Evolutionary conservation across 1,140 invertebrate species (phyloP), one percentile per base, ranked within the genome.

Genomic region (Holcopasites calliopsidis): DNA sequence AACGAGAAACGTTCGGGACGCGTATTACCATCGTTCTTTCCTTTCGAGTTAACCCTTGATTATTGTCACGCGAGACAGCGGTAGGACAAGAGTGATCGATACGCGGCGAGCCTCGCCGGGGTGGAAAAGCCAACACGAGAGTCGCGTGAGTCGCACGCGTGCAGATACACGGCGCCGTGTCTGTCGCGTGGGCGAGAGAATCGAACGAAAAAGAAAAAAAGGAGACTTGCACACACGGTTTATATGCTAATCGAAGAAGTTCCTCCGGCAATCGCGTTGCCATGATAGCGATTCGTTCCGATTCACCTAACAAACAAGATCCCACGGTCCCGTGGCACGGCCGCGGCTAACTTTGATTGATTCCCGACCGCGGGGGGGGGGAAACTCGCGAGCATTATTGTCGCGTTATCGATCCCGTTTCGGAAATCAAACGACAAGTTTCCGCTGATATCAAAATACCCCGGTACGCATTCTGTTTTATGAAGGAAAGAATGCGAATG

Each of bases 171-270:
- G 10, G 44, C 44, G 13, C 8, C 44, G 44, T n/a, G 44, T n/a
- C 23, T 40, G 33, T 23, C 33, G 58, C 31, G 23, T 50, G 47
- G 18, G 1, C n/a, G n/a, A n/a, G 1, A 57, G 11, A 1, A 5
- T 18, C n/a, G 21, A 5, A 23, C 6, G 1, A 0, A 31, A 71
- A 69, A 69, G 10, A 28, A 35, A 13, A 58, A 65, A 72, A 35
- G 10, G n/a, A 33, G 21, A 2, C 33, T n/a, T 10, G 38, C 4
- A 8, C 1, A 35, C 44, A 28, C 73, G 79, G 80, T 87, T 80
- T 86, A 84, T 85, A 86, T 83, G 84, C 65, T 77, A 86, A 87
- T 82, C 50, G 42, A 42, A 49, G 38, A 42, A 57, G 38, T 77
- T 82, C 70, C 35, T 52, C 49, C 8, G 50, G 52, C 33, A 58